A percentile compares a stretch with the other conserved stretches of the same genome.
Conservation (phyloP, 92 coral and sea anemone genomes). For the Palythoa heliodiscus region DNA sequence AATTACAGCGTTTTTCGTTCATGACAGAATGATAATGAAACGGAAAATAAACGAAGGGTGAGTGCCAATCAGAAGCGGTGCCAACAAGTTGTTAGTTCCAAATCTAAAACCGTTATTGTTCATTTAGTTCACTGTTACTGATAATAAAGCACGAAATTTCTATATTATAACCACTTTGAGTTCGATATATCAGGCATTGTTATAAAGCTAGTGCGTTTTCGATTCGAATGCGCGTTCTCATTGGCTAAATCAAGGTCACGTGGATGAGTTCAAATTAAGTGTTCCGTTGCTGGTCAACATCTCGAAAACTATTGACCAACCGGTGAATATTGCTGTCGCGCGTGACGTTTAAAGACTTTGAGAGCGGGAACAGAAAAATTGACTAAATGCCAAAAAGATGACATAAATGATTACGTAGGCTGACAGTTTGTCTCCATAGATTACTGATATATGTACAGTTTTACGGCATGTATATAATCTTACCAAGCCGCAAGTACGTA, state of each 20-base stretch:
- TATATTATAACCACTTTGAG: too few species aligned
- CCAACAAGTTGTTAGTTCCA: not conserved
- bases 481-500: conserved; percentile 65
- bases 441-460: conserved; percentile 44
- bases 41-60: not conserved
- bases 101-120: not conserved
- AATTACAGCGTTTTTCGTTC: not conserved
- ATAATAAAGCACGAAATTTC: too few species aligned
- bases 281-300: too few species aligned
- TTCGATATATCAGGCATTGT: too few species aligned
- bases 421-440: conserved; percentile 55
- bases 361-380: not conserved
- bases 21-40: conserved; percentile 8
- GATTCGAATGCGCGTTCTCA: too few species aligned
- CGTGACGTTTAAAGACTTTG: too few species aligned
- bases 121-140: not conserved
- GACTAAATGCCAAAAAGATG: not conserved
- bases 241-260: too few species aligned
- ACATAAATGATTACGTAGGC: not conserved
- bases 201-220: too few species aligned
- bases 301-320: too few species aligned
- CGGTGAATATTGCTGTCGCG: too few species aligned
- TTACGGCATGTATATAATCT: conserved; percentile 74
- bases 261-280: too few species aligned
- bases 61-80: not conserved